Evolutionary conservation across 2,113 vertebrate genomes (phyloP).

Genomic region (Mormyrus iriodes): DNA sequence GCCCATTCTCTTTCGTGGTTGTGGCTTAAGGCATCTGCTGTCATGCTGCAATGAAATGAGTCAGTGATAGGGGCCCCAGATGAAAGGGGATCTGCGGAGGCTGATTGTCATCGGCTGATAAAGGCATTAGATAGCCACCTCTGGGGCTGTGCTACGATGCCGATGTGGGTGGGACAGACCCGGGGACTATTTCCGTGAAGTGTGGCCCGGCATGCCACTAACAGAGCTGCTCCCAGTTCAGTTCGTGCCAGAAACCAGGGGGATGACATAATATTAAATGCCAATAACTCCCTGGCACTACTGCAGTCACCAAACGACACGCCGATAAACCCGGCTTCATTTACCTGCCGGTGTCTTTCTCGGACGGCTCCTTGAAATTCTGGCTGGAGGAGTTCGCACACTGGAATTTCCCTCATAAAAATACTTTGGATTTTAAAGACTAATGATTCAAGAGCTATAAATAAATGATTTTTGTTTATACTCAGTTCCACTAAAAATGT

Average conservation of each 20-base stretch:
- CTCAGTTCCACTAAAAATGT: not conserved
- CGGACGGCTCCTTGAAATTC: not conserved
- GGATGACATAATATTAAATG: not conserved
- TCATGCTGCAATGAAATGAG: slow-evolving; percentile 12
- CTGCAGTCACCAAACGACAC: not conserved
- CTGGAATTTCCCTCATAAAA: not conserved
- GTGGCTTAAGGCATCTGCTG: slow-evolving; percentile 10
- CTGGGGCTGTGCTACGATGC: slow-evolving; percentile 51
- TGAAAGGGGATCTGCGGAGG: slow-evolving; percentile 43
- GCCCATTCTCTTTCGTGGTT: not conserved
- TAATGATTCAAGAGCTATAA: slow-evolving; percentile 8
- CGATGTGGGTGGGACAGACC: slow-evolving; percentile 23
- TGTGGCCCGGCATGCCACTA: not conserved
- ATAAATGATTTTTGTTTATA: not conserved
- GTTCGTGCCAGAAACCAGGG: slow-evolving; percentile 8
- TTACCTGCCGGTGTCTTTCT: not conserved
- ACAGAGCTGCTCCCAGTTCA: slow-evolving; percentile 7
- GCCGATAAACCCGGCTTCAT: not conserved
- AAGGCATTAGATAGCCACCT: slow-evolving; percentile 65
- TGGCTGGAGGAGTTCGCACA: not conserved
- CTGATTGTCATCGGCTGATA: slow-evolving; percentile 59
- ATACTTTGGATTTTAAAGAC: slow-evolving; percentile 14
- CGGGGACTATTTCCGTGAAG: not conserved
- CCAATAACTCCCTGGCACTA: slow-evolving; percentile 10
- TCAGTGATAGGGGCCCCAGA: slow-evolving; percentile 18